phyloP scores from a whole-genome alignment of 2,888 invertebrate genomes.

The Helicoverpa assulta region DNA sequence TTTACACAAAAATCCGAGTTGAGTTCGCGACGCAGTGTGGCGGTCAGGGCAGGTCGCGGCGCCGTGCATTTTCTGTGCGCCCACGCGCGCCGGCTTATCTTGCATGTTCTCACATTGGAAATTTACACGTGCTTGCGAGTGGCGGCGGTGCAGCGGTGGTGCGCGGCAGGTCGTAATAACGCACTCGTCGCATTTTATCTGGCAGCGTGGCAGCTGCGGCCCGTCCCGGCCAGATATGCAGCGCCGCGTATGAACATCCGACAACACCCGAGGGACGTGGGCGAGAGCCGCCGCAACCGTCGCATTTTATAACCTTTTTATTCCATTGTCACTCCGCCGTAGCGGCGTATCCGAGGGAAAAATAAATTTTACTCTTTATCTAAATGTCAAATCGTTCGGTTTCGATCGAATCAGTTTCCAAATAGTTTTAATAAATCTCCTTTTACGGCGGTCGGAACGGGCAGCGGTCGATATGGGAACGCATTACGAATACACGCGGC shows the following conservation, averaged over 20 bases:
- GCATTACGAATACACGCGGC: constrained; percentile 86
- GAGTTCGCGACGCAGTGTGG: constrained; percentile 67
- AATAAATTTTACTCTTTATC: constrained; percentile 90
- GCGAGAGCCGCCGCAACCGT: constrained; percentile 83
- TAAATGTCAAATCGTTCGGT: constrained; percentile 90
- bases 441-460: constrained; percentile 85
- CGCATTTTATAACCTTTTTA: constrained; percentile 90
- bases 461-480: constrained; percentile 82
- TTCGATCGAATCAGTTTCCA: constrained; percentile 90
- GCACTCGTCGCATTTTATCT: constrained; percentile 86
- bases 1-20: constrained; percentile 72
- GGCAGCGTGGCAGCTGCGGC: constrained; percentile 78
- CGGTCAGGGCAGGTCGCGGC: constrained; percentile 73
- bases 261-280: constrained; percentile 86
- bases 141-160: constrained; percentile 55
- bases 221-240: constrained; percentile 75
- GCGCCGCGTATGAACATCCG: constrained; percentile 75
- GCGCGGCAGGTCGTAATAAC: constrained; percentile 80
- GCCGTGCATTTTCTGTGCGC: constrained; percentile 81
- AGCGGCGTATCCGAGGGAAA: constrained; percentile 84
- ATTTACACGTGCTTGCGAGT: constrained; percentile 88
- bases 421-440: constrained; percentile 91
- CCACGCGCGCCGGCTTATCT: constrained; percentile 85
- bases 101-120: constrained; percentile 86
- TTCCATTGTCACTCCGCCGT: constrained; percentile 88